Percentiles rank a stretch among this genome's conserved stretches.
phyloP scores from a whole-genome alignment of 2,113 vertebrate species.

The Corynorhinus townsendii region DNA sequence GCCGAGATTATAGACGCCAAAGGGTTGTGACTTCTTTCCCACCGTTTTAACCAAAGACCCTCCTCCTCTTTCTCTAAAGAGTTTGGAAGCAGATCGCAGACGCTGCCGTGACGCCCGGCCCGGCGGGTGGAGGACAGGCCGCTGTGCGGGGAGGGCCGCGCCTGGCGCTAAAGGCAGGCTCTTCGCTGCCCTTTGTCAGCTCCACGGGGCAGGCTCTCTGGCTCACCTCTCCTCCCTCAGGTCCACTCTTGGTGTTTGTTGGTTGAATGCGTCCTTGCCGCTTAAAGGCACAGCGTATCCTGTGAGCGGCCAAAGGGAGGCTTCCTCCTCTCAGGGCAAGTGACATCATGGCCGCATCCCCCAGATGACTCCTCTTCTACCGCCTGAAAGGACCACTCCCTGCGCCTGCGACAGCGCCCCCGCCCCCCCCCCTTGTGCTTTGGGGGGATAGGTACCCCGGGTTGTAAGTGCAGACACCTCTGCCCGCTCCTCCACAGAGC shows the following conservation, averaged over 20 bases:
- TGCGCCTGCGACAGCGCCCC: fast-evolving
- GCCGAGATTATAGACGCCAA: background rate
- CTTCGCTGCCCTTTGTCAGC: background rate
- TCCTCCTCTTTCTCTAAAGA: background rate
- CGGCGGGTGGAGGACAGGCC: background rate
- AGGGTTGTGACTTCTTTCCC: conserved; percentile 12
- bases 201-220: background rate
- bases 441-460: fast-evolving
- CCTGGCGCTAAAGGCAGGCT: no score
- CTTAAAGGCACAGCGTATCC: background rate
- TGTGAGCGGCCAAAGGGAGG: background rate
- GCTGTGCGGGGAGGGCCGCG: background rate
- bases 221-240: background rate
- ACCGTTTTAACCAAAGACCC: background rate
- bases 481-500: background rate
- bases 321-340: background rate
- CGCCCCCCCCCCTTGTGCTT: fast-evolving
- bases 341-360: background rate
- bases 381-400: background rate
- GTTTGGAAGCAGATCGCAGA: background rate
- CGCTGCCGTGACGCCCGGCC: background rate
- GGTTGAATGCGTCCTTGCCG: background rate
- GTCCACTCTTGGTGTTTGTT: background rate
- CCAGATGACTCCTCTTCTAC: fast-evolving
- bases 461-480: no score